These are phyloP conservation scores for Hippocampus zosterae DNA, from an alignment of 2,113 vertebrate genomes.

Conservation along the genomic window DNA sequence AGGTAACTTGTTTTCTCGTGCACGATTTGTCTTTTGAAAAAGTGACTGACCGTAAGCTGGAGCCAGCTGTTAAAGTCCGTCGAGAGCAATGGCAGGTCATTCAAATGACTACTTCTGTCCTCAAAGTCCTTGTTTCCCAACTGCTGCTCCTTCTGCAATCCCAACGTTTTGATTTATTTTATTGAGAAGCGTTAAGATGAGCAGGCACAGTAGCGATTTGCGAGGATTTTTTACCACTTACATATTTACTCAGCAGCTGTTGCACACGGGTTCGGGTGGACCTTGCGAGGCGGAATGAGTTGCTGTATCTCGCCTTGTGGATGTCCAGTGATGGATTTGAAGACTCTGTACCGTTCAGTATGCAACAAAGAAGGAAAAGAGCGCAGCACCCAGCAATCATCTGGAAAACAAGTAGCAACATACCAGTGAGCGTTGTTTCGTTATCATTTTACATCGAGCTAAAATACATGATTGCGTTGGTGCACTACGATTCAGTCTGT, in stretches of 20 bases:
- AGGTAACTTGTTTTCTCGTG: background rate
- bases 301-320: slow-evolving; percentile 35
- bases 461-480: too few species aligned
- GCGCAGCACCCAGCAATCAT: slow-evolving; percentile 49
- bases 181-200: background rate
- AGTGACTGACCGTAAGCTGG: slow-evolving; percentile 60
- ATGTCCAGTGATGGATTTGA: slow-evolving; percentile 4
- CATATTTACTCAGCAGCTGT: slow-evolving; percentile 55
- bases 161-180: background rate
- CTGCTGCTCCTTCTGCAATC: slow-evolving; percentile 59
- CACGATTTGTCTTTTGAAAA: background rate
- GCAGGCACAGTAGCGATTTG: background rate
- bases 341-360: slow-evolving; percentile 29
- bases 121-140: slow-evolving; percentile 58
- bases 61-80: slow-evolving; percentile 65
- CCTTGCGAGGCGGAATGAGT: slow-evolving; percentile 54
- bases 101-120: slow-evolving; percentile 47
- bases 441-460: background rate
- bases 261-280: slow-evolving; percentile 53
- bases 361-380: slow-evolving; percentile 37
- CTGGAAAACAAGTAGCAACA: slow-evolving; percentile 37
- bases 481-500: too few species aligned
- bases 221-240: slow-evolving; percentile 30
- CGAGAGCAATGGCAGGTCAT: slow-evolving; percentile 57
- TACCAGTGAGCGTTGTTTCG: too few species aligned